Evolutionary conservation across 2,113 vertebrate genomes (phyloP), one percentile per base, ranked within the genome.

Genomic region (Alethe diademata): DNA sequence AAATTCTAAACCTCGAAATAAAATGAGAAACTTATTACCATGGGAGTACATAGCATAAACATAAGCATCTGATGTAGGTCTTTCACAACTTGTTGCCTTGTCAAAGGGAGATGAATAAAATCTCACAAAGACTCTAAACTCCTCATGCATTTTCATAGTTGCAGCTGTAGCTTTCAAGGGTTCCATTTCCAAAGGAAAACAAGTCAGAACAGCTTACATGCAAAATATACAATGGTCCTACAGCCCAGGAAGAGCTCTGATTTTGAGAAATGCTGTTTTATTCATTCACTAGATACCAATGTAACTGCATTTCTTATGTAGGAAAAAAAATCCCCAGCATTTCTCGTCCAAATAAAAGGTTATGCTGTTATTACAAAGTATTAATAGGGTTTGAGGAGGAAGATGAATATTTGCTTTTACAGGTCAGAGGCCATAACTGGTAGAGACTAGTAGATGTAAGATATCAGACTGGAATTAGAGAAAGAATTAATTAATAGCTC

Each of bases 81-180:
- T 87, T 89, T 93, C 67, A 82, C 36, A 84, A 66, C 57, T 83
- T 86, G 73, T n/a, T 75, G 36, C 40, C 72, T 82, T 96, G 93
- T 97, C 84, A 95, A 74, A 70, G 19, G 70, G 25, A 69, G 45
- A 71, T 75, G 56, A 97, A 80, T 78, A 72, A 75, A 92, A 94
- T 76, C 86, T 95, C 67, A 86, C 89, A 93, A 96, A 95, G 74
- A 57, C 29, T 93, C 78, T 85, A 76, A 96, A 70, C 42, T 90
- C 85, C 87, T 95, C 87, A 96, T 96, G 74, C 90, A 96, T 97
- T 97, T 97, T 96, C 95, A 95, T 96, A 91, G 82, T 91, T 85
- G 92, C 94, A 97, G 89, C 89, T 95, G 93, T 92, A 92, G 74
- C 88, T 97, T 97, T 96, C 88, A 96, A 88, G 88, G 38, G 85